Base-by-base conservation (phyloP, 2,113 vertebrate genomes). In the Pipa parva region DNA sequence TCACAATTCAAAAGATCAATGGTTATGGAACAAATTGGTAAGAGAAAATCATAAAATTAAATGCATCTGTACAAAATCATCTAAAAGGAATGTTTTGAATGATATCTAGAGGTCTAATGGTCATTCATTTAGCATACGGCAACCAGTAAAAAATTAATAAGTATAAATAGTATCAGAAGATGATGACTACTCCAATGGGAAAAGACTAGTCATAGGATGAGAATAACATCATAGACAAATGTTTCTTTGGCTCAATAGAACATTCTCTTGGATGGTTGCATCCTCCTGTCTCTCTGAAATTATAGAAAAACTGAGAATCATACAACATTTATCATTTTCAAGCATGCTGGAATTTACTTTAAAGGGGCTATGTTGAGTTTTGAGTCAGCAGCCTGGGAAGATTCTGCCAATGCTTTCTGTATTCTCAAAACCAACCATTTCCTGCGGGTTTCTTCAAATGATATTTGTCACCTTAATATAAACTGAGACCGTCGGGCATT, bases 1-100 rank as follows among this genome's bases (percentile, higher is more conserved):
- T 36, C 33, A 36, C 10, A 36, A 9, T 13, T 36, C 15, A 11
- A 12, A 17, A 42, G 12, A 39, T 39, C 7, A 27, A 45, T 3
- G 11, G 18, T 52, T 36, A 21, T 5, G 9, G 54, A 67, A 58
- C 27, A 49, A 21, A 25, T 25, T 37, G 28, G 24, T 17, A 21
- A 50, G 58, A n/a, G 26, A 49, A 26, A 63, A 67, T 50, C 55
- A 67, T 2, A 29, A 67, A 10, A 29, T 33, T 57, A 57, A 57
- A 33, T 29, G 55, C 55, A 58, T 58, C 29, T 59, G 29, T 12
- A 20, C 65, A 10, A 50, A 36, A 51, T 59, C 58, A 50, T 59
- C 25, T 27, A 15, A 68, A 59, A 37, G 31, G 45, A 59, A 51
- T 52, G 22, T 45, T 45, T 22, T 24, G 29, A 60, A 69, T 21